phyloP scores from a whole-genome alignment of 2,797 vertebrate species.

The Tragopan temminckii region DNA sequence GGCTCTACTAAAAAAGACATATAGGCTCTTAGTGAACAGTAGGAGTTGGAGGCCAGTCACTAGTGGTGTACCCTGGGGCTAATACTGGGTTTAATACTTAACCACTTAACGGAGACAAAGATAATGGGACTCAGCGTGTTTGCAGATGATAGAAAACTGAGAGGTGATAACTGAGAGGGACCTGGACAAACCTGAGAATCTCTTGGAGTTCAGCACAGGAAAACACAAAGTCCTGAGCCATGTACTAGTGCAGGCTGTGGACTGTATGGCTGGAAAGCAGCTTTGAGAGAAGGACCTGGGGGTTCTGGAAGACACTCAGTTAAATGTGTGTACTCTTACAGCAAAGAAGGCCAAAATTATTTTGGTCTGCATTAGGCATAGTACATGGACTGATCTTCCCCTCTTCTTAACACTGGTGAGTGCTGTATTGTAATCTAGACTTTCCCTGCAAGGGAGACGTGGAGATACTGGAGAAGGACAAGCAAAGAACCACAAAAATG shows the following conservation, averaged over 20 bases:
- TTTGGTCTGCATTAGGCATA: neutral
- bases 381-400: neutral
- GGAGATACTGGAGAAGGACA: neutral
- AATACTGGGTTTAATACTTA: neutral
- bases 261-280: neutral
- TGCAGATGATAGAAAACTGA: neutral
- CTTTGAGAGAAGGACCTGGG: neutral
- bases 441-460: neutral
- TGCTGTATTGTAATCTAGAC: neutral
- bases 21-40: no score
- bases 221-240: no score
- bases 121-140: neutral
- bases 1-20: no score
- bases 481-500: neutral
- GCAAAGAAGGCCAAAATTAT: neutral
- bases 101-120: neutral
- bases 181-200: neutral
- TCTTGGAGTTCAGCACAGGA: neutral
- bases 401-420: neutral
- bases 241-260: neutral
- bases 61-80: neutral
- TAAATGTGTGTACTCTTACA: neutral
- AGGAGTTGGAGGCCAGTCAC: no score
- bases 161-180: neutral
- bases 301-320: no score